Conservation (phyloP, 2,113 vertebrate species). For the Lagopus leucura region DNA sequence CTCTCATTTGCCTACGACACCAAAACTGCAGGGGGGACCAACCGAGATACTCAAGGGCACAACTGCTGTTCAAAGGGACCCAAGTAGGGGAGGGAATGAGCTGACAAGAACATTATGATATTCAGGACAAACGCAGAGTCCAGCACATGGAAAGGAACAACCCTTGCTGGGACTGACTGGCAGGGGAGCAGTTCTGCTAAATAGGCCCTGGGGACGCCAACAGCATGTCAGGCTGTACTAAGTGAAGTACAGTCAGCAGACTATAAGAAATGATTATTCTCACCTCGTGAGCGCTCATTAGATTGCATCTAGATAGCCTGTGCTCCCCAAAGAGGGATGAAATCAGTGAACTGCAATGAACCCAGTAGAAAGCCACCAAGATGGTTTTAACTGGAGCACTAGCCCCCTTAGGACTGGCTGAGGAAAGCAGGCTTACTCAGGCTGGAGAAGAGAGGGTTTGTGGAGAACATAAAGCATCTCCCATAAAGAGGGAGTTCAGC, state of each 20-base stretch:
- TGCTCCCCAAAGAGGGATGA: neutral
- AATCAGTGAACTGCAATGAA: neutral
- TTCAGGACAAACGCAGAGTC: neutral
- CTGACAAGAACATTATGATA: neutral
- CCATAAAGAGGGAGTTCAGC: neutral
- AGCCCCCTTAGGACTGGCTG: neutral
- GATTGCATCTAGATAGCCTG: neutral
- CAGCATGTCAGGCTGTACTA: neutral
- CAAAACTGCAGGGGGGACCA: neutral
- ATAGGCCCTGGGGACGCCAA: neutral
- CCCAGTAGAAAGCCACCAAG: neutral
- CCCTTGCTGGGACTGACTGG: neutral
- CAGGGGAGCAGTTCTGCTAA: neutral
- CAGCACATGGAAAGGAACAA: neutral
- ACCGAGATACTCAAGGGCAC: rapidly evolving
- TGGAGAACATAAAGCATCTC: neutral
- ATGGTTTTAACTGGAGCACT: neutral
- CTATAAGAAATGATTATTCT: neutral
- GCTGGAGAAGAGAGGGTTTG: neutral
- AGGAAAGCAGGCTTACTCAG: neutral
- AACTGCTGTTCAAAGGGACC: neutral
- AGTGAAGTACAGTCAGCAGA: neutral
- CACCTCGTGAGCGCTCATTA: neutral
- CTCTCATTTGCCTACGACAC: neutral
- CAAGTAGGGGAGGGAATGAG: neutral